phyloP scores from a whole-genome alignment of 2,888 invertebrate genomes.

The Mythimna loreyi region DNA sequence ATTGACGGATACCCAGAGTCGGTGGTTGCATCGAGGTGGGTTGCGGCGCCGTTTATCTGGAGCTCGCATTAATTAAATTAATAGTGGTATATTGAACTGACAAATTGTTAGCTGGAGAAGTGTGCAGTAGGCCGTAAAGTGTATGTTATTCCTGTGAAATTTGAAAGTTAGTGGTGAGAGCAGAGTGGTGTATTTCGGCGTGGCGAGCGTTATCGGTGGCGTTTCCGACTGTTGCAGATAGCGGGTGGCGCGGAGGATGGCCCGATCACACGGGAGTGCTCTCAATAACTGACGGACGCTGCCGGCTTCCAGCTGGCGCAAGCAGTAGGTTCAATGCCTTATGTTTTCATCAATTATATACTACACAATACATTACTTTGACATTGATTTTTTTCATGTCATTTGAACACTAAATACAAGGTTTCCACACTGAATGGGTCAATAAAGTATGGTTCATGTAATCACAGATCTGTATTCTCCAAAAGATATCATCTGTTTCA shows the following conservation, averaged over 20 bases:
- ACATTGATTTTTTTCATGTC: slow-evolving; percentile 62
- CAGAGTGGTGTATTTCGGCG: slow-evolving; percentile 70
- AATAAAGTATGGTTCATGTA: slow-evolving; percentile 11
- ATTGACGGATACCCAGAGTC: slow-evolving; percentile 73
- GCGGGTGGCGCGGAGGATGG: slow-evolving; percentile 87
- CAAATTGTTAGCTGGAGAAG: slow-evolving; percentile 61
- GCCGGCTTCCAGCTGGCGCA: slow-evolving; percentile 89
- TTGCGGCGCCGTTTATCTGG: slow-evolving; percentile 81
- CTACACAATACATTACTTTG: slow-evolving; percentile 42
- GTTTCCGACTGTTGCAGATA: slow-evolving; percentile 90
- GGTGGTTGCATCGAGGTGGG: slow-evolving; percentile 84
- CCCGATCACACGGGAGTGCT: slow-evolving; percentile 82
- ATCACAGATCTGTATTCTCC: slow-evolving; percentile 11
- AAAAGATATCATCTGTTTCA: slow-evolving; percentile 11
- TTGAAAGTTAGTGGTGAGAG: slow-evolving; percentile 55
- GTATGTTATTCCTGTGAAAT: slow-evolving; percentile 46
- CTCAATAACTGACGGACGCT: slow-evolving; percentile 89
- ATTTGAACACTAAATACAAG: slow-evolving; percentile 26
- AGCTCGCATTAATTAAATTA: slow-evolving; percentile 87
- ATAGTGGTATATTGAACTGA: slow-evolving; percentile 68
- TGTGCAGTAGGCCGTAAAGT: slow-evolving; percentile 54
- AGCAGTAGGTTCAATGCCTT: slow-evolving; percentile 80
- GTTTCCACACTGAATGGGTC: slow-evolving; percentile 19
- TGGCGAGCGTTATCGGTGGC: slow-evolving; percentile 85
- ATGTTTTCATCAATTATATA: slow-evolving; percentile 32